phyloP scores from a whole-genome alignment of 1,140 invertebrate species.

The Lucilia sericata region DNA sequence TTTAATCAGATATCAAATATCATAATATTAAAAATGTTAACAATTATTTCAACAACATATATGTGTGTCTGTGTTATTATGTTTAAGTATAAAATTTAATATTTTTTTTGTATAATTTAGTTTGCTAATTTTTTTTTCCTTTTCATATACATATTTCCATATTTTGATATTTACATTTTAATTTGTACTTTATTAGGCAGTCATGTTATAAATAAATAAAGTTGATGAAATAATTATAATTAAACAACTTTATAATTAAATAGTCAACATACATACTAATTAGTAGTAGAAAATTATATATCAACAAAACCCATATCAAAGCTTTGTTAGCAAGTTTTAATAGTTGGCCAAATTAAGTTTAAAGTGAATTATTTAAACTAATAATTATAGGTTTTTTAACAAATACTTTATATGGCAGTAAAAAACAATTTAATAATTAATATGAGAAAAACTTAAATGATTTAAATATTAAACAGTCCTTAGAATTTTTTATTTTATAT shows the following conservation, averaged over 20 bases:
- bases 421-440: no score
- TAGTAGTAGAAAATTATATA: no score
- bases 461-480: no score
- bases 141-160: background rate
- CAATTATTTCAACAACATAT: conserved; percentile 32
- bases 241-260: conserved; percentile 8
- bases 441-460: no score
- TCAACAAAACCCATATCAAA: no score
- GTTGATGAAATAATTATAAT: conserved; percentile 20
- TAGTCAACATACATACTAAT: conserved; percentile 10
- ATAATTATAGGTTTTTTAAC: no score
- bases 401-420: no score
- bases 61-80: background rate
- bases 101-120: background rate
- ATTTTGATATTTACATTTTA: background rate
- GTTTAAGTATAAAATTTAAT: background rate
- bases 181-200: background rate
- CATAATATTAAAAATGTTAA: conserved; percentile 17
- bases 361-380: no score
- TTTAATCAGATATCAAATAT: conserved; percentile 37
- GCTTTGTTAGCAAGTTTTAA: no score
- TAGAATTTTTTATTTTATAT: no score
- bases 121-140: background rate
- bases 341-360: no score
- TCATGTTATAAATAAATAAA: background rate